Conservation (phyloP, 2,113 vertebrate species). For the Phoenicopterus ruber region DNA sequence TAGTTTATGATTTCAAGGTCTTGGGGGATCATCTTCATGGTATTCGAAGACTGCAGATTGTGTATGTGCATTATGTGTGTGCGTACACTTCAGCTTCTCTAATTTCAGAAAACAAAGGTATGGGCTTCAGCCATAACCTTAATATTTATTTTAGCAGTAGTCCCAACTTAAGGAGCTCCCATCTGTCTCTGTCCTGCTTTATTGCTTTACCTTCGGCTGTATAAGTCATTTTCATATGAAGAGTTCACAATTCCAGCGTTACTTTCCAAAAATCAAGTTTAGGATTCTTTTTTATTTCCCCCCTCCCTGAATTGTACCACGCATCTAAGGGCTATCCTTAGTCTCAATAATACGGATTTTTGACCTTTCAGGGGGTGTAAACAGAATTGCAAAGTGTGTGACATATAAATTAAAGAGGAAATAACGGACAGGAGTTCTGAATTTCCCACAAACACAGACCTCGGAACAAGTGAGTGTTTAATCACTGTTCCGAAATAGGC, state of each 20-base stretch:
- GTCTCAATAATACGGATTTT: not conserved
- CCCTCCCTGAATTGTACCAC: rapidly evolving
- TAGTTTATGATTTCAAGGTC: not conserved
- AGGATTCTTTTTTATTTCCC: not conserved
- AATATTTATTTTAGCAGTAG: not conserved
- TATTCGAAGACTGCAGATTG: not conserved
- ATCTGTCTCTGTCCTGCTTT: not conserved
- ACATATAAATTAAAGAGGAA: not conserved
- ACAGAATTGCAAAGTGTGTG: not conserved
- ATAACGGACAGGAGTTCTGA: not conserved
- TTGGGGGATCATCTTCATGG: not conserved
- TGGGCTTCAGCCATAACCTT: not conserved
- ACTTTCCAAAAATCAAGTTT: not conserved
- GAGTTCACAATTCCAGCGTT: not conserved
- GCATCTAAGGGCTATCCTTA: not conserved
- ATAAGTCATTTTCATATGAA: not conserved
- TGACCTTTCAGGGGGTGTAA: not conserved
- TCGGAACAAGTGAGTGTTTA: not conserved
- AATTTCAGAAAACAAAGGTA: not conserved
- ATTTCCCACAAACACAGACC: not conserved
- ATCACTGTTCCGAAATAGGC: not conserved
- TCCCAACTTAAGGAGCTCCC: not conserved
- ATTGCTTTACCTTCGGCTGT: not conserved
- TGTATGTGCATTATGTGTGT: not conserved
- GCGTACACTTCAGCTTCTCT: not conserved